Conservation (phyloP, 2,797 vertebrate species). For the Sylvia borin region DNA sequence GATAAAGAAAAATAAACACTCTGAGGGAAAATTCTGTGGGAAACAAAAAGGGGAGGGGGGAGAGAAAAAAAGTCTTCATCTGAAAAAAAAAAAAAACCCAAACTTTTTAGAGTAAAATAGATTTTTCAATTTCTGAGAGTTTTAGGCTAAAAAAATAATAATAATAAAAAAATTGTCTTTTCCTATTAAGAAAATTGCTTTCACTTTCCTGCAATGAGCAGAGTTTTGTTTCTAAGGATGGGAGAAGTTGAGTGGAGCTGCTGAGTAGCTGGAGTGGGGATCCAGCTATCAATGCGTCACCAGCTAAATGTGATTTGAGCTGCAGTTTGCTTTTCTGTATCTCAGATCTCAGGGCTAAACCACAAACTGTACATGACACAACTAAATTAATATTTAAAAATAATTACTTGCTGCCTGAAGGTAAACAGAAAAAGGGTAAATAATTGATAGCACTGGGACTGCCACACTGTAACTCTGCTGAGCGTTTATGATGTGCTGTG, state of each 20-base stretch:
- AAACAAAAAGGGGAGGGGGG: neutral
- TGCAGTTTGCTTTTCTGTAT: constrained; percentile 53
- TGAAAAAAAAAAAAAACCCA: neutral
- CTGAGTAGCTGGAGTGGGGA: constrained; percentile 31
- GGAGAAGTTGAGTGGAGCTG: constrained; percentile 9
- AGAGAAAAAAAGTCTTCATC: neutral
- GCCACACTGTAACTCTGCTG: constrained; percentile 76
- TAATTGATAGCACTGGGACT: constrained; percentile 85
- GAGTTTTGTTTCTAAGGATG: neutral
- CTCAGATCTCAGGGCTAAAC: constrained; percentile 67
- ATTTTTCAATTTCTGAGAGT: neutral
- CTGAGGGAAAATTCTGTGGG: neutral
- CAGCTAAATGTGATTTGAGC: constrained; percentile 47
- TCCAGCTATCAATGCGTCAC: neutral
- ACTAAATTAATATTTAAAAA: constrained; percentile 91
- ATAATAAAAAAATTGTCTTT: neutral
- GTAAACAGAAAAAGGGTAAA: constrained; percentile 85
- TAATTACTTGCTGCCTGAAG: constrained; percentile 86
- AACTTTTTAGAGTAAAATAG: neutral
- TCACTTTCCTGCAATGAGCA: neutral
- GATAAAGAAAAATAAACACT: neutral
- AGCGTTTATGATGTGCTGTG: constrained; percentile 60
- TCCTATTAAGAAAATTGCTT: constrained; percentile 3
- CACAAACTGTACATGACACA: constrained; percentile 84
- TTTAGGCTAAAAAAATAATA: neutral